phyloP scores from a whole-genome alignment of 1,140 invertebrate species.

The Micrasema longulum region DNA sequence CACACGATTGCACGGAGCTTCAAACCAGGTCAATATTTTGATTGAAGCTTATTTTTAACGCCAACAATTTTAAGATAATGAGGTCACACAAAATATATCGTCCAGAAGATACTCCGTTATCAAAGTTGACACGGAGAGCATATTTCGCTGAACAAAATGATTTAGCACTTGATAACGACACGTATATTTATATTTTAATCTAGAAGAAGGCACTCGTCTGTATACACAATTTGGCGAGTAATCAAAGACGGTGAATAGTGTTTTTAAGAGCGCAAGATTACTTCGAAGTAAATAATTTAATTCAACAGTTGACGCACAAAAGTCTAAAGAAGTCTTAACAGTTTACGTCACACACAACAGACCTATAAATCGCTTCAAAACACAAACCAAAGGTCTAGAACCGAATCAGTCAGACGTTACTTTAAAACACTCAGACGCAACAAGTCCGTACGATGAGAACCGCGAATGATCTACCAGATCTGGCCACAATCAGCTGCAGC shows the following conservation, averaged over 20 bases:
- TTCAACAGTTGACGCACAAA: neutral
- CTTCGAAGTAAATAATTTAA: no score
- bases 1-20: neutral
- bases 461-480: neutral
- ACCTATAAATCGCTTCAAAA: no score
- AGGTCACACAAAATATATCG: neutral
- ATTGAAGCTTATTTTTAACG: neutral
- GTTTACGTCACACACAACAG: neutral
- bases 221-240: neutral
- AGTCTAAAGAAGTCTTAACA: neutral
- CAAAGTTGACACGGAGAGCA: neutral
- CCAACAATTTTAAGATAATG: slow-evolving; percentile 2
- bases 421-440: no score
- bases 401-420: neutral
- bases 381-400: neutral
- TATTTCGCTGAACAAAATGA: neutral
- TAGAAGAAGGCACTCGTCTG: slow-evolving; percentile 3
- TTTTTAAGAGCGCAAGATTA: no score
- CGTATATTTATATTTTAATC: neutral
- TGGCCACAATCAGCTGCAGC: neutral
- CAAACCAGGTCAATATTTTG: neutral
- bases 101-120: neutral
- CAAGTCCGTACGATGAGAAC: neutral
- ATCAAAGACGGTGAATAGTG: no score
- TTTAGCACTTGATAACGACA: neutral